Percentiles rank a stretch among this genome's conserved stretches.
phyloP scores from a whole-genome alignment of 2,888 invertebrate genomes.

The Cheilosia impressa region DNA sequence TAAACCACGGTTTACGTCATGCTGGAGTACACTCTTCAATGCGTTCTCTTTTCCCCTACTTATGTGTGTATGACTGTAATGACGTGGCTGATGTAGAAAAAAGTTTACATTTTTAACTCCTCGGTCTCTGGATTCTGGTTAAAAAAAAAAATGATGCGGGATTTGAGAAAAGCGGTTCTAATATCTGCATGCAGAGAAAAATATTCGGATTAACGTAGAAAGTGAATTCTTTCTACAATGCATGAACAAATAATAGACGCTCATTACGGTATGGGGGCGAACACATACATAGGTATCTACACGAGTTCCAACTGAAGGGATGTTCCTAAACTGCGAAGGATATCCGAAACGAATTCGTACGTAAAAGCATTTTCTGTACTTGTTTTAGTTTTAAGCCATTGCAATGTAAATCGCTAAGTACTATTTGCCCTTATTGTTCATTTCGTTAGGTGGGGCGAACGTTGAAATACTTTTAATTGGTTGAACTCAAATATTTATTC shows the following conservation, averaged over 20 bases:
- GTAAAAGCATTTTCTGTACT: slow-evolving; percentile 28
- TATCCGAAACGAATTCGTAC: slow-evolving; percentile 28
- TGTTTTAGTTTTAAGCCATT: slow-evolving; percentile 23
- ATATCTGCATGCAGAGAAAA: slow-evolving; percentile 24
- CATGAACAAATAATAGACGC: slow-evolving; percentile 59
- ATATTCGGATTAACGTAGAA: slow-evolving; percentile 34
- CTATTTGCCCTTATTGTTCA: slow-evolving; percentile 41
- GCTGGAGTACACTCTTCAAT: slow-evolving; percentile 78
- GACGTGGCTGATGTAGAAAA: slow-evolving; percentile 36
- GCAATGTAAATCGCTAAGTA: slow-evolving; percentile 25
- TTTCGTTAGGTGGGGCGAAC: slow-evolving; percentile 16
- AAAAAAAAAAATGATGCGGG: slow-evolving; percentile 67
- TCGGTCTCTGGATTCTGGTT: slow-evolving; percentile 18
- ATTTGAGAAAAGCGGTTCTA: slow-evolving; percentile 36
- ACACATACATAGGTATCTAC: slow-evolving; percentile 16
- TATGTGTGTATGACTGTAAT: slow-evolving; percentile 50
- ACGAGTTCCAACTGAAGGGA: slow-evolving; percentile 30
- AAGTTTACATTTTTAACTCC: slow-evolving; percentile 28
- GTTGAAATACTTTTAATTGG: slow-evolving; percentile 79
- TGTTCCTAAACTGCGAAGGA: slow-evolving; percentile 31
- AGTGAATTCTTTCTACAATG: slow-evolving; percentile 47
- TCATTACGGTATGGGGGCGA: slow-evolving; percentile 44
- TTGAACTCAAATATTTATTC: slow-evolving; percentile 79
- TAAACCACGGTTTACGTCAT: slow-evolving; percentile 83
- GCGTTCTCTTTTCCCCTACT: slow-evolving; percentile 48